Evolutionary conservation across 2,113 vertebrate species (phyloP).

Genomic region (Microcebus jonahi): DNA sequence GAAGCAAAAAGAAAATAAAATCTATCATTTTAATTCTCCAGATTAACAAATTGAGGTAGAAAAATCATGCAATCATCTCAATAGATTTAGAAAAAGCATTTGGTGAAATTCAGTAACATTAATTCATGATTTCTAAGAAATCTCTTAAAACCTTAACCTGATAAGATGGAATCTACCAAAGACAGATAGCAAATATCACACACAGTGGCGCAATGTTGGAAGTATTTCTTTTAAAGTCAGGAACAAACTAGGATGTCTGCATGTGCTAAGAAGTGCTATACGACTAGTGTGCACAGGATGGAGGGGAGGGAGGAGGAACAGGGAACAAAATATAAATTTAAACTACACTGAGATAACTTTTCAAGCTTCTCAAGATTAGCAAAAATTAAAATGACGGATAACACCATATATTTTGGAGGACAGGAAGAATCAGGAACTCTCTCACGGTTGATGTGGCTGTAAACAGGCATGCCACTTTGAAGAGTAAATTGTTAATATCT

Average conservation of each 20-base stretch:
- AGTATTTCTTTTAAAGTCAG: constrained; percentile 12
- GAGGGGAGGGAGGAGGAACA: not conserved
- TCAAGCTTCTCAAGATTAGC: not conserved
- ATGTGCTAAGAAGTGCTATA: not conserved
- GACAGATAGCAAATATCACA: not conserved
- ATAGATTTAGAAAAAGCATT: constrained; percentile 20
- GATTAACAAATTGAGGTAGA: constrained; percentile 35
- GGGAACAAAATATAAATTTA: not conserved
- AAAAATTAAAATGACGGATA: not conserved
- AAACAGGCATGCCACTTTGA: not conserved
- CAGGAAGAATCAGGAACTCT: not conserved
- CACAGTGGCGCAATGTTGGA: not conserved
- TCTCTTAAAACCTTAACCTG: constrained; percentile 16
- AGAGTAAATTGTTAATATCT: not conserved
- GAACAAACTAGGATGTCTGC: not conserved
- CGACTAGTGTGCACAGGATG: not conserved
- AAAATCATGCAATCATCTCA: constrained; percentile 8
- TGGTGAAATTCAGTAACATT: constrained; percentile 31
- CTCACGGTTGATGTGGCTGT: not conserved
- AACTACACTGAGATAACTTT: not conserved
- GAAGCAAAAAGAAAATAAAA: constrained; percentile 29
- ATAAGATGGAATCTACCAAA: not conserved
- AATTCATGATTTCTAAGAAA: constrained; percentile 15
- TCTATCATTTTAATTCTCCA: constrained; percentile 8
- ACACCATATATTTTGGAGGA: not conserved